Conservation (phyloP, 2,888 invertebrate genomes). For the Tipula unca region DNA sequence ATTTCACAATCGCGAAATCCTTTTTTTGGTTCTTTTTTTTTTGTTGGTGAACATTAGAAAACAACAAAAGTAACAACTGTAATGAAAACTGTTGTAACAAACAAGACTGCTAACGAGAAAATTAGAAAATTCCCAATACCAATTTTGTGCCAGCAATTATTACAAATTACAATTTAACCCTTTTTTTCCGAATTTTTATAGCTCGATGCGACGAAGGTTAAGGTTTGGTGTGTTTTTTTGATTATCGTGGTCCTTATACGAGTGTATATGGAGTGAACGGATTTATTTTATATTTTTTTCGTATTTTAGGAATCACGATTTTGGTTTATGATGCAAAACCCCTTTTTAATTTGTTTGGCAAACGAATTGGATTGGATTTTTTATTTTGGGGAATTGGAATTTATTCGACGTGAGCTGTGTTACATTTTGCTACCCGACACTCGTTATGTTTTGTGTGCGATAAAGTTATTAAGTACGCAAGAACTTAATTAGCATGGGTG, state of each 20-base stretch:
- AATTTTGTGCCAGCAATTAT: not conserved
- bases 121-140: not conserved
- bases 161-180: conserved; percentile 2
- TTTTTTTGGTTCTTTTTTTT: not conserved
- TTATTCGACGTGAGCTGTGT: not conserved
- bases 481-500: not conserved
- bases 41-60: not conserved
- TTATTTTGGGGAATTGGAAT: not conserved
- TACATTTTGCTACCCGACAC: not conserved
- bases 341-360: conserved; percentile 14
- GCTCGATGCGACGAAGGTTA: not conserved
- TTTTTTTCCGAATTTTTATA: not conserved
- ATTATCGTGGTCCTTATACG: not conserved
- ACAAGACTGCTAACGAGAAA: conserved; percentile 8
- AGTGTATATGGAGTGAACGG: not conserved
- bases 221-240: not conserved
- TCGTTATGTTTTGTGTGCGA: conserved; percentile 2
- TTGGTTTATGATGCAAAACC: conserved; percentile 8
- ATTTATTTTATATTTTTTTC: not conserved
- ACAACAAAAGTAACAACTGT: not conserved
- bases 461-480: not conserved
- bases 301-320: not conserved
- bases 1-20: conserved; percentile 14
- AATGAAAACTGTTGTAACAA: not conserved
- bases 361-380: not conserved